These are phyloP conservation scores for Laticauda laticaudata DNA, from an alignment of 2,113 vertebrate species.

Conservation along the genomic window DNA sequence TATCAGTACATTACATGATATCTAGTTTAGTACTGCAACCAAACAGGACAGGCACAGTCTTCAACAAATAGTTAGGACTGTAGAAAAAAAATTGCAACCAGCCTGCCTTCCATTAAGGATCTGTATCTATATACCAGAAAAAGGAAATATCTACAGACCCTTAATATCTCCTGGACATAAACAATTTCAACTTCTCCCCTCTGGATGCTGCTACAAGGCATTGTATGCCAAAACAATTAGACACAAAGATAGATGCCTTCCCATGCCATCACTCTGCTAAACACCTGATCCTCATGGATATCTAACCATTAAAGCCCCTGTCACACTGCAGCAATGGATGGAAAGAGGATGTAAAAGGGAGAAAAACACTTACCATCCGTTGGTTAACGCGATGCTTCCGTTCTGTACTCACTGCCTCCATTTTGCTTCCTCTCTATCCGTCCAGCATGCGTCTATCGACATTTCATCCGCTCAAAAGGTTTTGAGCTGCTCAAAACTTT, in stretches of 20 bases:
- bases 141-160: background rate
- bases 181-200: background rate
- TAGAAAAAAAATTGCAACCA: background rate
- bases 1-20: background rate
- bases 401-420: too few relatives aligned
- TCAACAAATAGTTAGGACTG: background rate
- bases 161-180: background rate
- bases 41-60: background rate
- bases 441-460: too few relatives aligned
- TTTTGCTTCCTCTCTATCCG: too few relatives aligned
- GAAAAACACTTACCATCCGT: too few relatives aligned
- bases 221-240: background rate
- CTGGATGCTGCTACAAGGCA: background rate
- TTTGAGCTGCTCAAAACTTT: too few relatives aligned
- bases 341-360: too few relatives aligned
- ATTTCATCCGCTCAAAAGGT: too few relatives aligned
- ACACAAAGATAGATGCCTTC: background rate
- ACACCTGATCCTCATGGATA: background rate
- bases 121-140: background rate
- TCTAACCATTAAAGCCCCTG: background rate
- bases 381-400: too few relatives aligned
- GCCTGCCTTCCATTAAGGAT: background rate
- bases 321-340: too few relatives aligned
- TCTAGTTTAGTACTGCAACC: background rate
- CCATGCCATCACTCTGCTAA: background rate